These are phyloP conservation scores for Tichodroma muraria DNA, from an alignment of 2,113 vertebrate species.

Conservation along the genomic window DNA sequence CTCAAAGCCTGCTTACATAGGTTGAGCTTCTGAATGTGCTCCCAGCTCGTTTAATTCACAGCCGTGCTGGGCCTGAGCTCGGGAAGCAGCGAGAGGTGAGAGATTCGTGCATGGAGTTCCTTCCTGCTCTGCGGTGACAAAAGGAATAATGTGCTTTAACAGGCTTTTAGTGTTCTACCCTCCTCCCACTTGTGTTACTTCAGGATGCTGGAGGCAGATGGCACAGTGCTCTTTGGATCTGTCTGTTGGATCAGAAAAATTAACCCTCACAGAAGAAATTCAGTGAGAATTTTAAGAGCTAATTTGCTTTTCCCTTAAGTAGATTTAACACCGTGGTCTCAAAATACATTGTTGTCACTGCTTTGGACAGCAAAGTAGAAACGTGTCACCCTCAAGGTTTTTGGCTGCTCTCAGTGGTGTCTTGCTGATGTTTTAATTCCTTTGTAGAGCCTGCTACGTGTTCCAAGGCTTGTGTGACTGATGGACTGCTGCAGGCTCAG, in stretches of 20 bases:
- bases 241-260: not conserved
- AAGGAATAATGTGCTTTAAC: conserved; percentile 5
- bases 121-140: conserved; percentile 4
- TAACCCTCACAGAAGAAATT: not conserved
- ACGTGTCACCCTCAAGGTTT: not conserved
- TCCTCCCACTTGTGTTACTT: conserved; percentile 54
- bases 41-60: not conserved
- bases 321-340: not conserved
- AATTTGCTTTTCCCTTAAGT: not conserved
- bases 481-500: not conserved
- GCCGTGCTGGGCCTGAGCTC: not conserved
- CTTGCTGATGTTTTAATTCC: not conserved
- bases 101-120: not conserved
- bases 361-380: not conserved
- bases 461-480: not conserved
- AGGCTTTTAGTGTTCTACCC: conserved; percentile 30
- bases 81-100: not conserved
- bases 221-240: not conserved
- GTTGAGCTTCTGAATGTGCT: not conserved
- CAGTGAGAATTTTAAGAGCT: not conserved
- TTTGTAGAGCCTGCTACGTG: not conserved
- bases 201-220: conserved; percentile 42
- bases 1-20: not conserved
- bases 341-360: not conserved
- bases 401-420: not conserved